A percentile compares a stretch with the other conserved stretches of the same genome.
Evolutionary conservation across 2,113 vertebrate genomes (phyloP).

Genomic region (Arothron firmamentum): DNA sequence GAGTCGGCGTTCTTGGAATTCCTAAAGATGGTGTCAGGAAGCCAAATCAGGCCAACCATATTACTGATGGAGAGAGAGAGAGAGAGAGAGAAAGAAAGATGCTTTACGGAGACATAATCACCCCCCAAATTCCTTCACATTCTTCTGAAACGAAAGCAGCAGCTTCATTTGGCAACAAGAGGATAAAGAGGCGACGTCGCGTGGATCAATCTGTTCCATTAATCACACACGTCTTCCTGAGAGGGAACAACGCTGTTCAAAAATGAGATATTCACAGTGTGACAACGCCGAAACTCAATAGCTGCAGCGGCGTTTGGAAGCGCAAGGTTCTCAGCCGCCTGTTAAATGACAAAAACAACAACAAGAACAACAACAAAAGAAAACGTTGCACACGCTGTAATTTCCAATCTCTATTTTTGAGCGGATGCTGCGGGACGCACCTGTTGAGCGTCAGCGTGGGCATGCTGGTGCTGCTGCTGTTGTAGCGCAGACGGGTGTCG

Average conservation of each 20-base stretch:
- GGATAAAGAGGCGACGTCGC: slow-evolving; percentile 44
- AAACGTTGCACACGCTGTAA: no score
- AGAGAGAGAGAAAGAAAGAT: neutral
- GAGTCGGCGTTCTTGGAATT: slow-evolving; percentile 94
- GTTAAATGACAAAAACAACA: neutral
- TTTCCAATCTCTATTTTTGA: no score
- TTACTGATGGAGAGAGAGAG: slow-evolving; percentile 75
- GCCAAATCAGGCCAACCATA: slow-evolving; percentile 97
- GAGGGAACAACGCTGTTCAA: slow-evolving; percentile 31
- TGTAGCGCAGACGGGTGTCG: slow-evolving; percentile 91
- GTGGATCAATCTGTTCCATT: slow-evolving; percentile 60
- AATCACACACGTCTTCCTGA: slow-evolving; percentile 40
- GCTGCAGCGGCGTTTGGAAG: neutral
- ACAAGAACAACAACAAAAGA: neutral
- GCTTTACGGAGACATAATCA: neutral
- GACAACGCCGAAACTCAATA: slow-evolving; percentile 26
- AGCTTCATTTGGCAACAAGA: slow-evolving; percentile 20
- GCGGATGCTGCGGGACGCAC: slow-evolving; percentile 25
- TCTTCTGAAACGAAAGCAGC: slow-evolving; percentile 17
- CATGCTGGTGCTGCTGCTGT: slow-evolving; percentile 85
- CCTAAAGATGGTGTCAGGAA: slow-evolving; percentile 94
- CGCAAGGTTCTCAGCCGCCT: no score
- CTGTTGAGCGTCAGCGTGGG: slow-evolving; percentile 91
- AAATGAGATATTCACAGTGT: slow-evolving; percentile 35
- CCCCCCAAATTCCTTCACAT: slow-evolving; percentile 1